Conservation (phyloP, 1,140 invertebrate species). For the Chionoecetes opilio region DNA sequence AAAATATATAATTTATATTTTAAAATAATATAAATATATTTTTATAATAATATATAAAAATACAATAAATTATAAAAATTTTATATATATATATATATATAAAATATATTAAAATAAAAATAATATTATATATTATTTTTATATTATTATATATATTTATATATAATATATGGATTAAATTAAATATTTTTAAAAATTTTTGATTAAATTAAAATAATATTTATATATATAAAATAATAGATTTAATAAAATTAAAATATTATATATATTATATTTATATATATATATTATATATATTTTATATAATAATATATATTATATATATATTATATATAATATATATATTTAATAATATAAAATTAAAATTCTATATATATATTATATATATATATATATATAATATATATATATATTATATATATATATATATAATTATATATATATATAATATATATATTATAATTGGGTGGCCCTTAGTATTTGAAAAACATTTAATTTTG, state of each 20-base stretch:
- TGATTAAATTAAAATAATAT: no score
- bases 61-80: no score
- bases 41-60: no score
- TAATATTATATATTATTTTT: no score
- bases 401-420: neutral
- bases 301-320: neutral
- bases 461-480: no score
- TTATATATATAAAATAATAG: neutral
- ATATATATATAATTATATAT: neutral
- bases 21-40: no score
- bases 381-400: constrained; percentile 13
- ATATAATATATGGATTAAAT: no score
- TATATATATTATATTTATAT: neutral
- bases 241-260: neutral
- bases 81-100: constrained; percentile 23
- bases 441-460: neutral
- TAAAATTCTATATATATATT: constrained; percentile 20
- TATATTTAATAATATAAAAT: neutral
- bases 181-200: no score
- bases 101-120: no score
- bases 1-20: no score
- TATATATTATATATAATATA: neutral
- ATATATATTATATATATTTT: neutral
- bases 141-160: no score
- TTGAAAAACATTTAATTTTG: no score